Percentiles rank a stretch among this genome's conserved stretches.
phyloP scores from a whole-genome alignment of 2,113 vertebrate species.

The Silurus glanis region DNA sequence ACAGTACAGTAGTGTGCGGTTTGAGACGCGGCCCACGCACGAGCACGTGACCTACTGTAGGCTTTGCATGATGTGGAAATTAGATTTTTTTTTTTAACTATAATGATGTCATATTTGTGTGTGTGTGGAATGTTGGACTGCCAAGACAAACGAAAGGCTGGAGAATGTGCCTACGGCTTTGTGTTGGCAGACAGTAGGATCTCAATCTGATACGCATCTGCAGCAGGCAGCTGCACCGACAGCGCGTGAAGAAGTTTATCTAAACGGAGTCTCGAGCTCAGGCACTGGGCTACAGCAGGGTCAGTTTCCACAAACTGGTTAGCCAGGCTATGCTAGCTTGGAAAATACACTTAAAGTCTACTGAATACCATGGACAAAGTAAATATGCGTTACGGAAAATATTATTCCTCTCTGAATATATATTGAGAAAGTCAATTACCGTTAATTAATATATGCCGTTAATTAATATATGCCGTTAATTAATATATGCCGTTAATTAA shows the following conservation, averaged over 20 bases:
- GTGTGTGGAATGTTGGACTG: constrained; percentile 8
- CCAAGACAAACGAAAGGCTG: background rate
- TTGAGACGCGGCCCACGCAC: background rate
- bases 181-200: constrained; percentile 10
- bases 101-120: background rate
- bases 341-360: background rate
- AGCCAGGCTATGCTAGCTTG: background rate
- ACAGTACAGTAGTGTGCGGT: background rate
- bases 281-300: background rate
- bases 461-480: too few species aligned
- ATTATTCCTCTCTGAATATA: too few species aligned
- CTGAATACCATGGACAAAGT: background rate
- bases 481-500: too few species aligned
- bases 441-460: too few species aligned
- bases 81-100: background rate
- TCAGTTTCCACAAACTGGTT: too few species aligned
- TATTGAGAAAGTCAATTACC: too few species aligned
- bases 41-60: background rate
- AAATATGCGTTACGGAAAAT: background rate
- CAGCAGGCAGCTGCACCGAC: constrained; percentile 9
- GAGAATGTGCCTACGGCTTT: constrained; percentile 33
- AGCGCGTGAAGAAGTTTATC: constrained; percentile 8
- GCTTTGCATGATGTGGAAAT: background rate
- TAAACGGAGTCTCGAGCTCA: background rate
- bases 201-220: constrained; percentile 16